phyloP scores from a whole-genome alignment of 2,797 vertebrate species.

The Sus cebifrons region DNA sequence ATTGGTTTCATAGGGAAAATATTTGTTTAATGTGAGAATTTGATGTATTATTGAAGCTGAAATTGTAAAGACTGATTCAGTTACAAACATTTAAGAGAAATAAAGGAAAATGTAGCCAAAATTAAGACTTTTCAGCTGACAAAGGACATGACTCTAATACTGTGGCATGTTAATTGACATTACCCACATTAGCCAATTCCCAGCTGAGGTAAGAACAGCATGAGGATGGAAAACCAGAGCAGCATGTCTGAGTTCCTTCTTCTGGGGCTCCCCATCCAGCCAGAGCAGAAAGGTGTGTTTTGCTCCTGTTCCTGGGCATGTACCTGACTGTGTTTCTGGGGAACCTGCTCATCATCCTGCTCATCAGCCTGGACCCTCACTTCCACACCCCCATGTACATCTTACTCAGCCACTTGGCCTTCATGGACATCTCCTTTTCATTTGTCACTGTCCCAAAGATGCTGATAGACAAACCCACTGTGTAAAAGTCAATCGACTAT shows the following conservation, averaged over 20 bases:
- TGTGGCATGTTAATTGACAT: too few species aligned
- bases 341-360: conserved; percentile 79
- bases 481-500: conserved; percentile 54
- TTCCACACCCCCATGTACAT: too few species aligned
- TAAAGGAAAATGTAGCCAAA: too few species aligned
- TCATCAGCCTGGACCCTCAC: too few species aligned
- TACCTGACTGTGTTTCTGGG: conserved; percentile 69
- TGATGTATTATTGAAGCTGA: too few species aligned
- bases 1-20: too few species aligned
- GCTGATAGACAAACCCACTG: conserved; percentile 49
- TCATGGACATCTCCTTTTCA: conserved; percentile 76
- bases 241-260: conserved; percentile 66
- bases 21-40: too few species aligned
- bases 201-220: not conserved
- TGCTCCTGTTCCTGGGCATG: conserved; percentile 38
- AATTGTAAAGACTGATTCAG: too few species aligned
- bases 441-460: conserved; percentile 79
- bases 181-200: too few species aligned
- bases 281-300: not conserved
- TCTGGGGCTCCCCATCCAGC: not conserved
- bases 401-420: not conserved
- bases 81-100: too few species aligned
- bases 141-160: too few species aligned
- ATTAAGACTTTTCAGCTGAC: too few species aligned
- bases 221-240: conserved; percentile 65